Conservation (phyloP, 1,140 invertebrate species). For the Ceratitis capitata region DNA sequence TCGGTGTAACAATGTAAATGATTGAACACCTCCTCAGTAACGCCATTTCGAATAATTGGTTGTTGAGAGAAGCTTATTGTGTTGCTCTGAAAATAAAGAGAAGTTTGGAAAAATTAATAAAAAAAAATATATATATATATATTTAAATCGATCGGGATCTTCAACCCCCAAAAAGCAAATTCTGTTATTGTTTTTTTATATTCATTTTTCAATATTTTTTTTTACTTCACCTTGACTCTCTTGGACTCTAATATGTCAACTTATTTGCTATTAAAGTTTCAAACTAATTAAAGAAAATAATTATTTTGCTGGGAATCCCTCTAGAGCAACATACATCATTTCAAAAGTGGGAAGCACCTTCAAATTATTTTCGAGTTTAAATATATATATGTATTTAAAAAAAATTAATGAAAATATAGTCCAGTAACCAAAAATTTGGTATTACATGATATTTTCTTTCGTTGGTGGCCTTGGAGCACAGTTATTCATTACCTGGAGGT, state of each 20-base stretch:
- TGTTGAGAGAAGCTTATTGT: constrained; percentile 38
- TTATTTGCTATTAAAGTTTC: neutral
- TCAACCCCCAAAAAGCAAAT: neutral
- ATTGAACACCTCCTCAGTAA: constrained; percentile 40
- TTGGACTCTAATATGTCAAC: neutral
- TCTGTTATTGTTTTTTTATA: too few relatives aligned
- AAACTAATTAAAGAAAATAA: neutral
- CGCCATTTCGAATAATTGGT: constrained; percentile 42
- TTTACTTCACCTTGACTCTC: too few relatives aligned
- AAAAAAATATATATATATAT: neutral
- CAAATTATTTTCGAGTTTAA: neutral
- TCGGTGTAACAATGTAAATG: constrained; percentile 40
- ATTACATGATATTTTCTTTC: too few relatives aligned
- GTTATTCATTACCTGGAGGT: too few relatives aligned
- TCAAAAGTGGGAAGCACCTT: neutral
- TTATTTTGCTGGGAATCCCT: neutral
- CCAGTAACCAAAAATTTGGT: too few relatives aligned
- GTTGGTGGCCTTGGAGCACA: too few relatives aligned
- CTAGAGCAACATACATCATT: neutral
- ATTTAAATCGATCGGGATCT: neutral
- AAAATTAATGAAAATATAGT: too few relatives aligned
- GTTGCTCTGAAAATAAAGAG: constrained; percentile 44
- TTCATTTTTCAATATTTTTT: too few relatives aligned
- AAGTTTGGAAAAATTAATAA: neutral
- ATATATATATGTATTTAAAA: too few relatives aligned